Evolutionary conservation across 2,797 vertebrate genomes (phyloP).

Genomic region (Crocidura indochinensis): DNA sequence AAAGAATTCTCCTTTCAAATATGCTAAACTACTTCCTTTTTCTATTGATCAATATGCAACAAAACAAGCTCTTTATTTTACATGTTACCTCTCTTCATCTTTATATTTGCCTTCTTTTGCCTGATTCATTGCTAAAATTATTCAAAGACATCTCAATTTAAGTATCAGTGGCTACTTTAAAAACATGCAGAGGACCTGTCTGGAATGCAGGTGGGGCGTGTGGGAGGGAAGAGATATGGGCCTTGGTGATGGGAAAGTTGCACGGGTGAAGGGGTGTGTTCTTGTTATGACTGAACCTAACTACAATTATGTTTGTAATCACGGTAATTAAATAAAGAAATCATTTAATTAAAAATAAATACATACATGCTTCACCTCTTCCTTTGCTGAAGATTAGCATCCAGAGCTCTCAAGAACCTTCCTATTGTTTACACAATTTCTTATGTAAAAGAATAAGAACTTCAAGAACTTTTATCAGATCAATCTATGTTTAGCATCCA

Average conservation of each 20-base stretch:
- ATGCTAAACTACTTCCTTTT: background rate
- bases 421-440: too few species aligned
- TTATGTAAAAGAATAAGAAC: background rate
- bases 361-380: background rate
- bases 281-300: too few species aligned
- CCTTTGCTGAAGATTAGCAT: background rate
- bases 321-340: too few species aligned
- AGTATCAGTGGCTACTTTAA: too few species aligned
- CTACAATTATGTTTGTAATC: too few species aligned
- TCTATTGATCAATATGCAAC: background rate
- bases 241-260: too few species aligned
- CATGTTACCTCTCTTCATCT: background rate
- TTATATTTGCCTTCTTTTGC: background rate
- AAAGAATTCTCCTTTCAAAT: background rate
- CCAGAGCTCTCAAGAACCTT: background rate
- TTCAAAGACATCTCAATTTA: too few species aligned
- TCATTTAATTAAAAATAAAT: too few species aligned
- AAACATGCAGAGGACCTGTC: background rate
- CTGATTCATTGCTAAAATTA: background rate
- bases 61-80: background rate
- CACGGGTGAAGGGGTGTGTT: too few species aligned
- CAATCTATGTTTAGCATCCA: background rate
- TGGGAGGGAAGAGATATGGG: too few species aligned
- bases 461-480: background rate
- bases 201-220: too few species aligned